A percentile compares a stretch with the other conserved stretches of the same genome.
These are phyloP conservation scores for Pristionchus entomophagus DNA, from an alignment of 2,888 invertebrate genomes.

Conservation along the genomic window DNA sequence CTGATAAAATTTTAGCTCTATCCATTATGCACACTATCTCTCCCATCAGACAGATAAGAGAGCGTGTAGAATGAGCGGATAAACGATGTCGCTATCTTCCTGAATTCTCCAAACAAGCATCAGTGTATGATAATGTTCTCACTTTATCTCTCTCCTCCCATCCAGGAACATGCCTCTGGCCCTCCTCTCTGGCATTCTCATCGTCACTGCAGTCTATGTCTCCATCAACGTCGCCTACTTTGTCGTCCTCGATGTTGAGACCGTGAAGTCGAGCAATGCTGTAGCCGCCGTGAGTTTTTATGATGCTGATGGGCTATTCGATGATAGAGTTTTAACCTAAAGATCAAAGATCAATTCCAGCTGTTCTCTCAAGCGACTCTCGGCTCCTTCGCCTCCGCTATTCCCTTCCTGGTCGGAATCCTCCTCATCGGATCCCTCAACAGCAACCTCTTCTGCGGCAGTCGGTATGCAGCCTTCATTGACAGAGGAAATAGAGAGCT, in stretches of 20 bases:
- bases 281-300: conserved; percentile 70
- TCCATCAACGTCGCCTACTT: conserved; percentile 74
- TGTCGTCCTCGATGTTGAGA: conserved; percentile 74
- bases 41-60: too few relatives aligned
- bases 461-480: conserved; percentile 56
- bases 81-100: too few relatives aligned
- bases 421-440: conserved; percentile 74
- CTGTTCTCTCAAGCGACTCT: conserved; percentile 73
- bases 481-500: too few relatives aligned
- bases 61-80: too few relatives aligned
- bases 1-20: too few relatives aligned
- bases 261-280: conserved; percentile 73
- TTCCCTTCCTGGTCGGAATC: conserved; percentile 74
- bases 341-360: conserved; percentile 53
- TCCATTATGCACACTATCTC: too few relatives aligned
- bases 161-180: conserved; percentile 73
- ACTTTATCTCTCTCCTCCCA: too few relatives aligned
- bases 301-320: neutral
- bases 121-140: too few relatives aligned
- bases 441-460: conserved; percentile 74
- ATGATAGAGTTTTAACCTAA: neutral
- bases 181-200: conserved; percentile 67
- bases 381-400: conserved; percentile 70
- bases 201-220: conserved; percentile 70
- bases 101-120: too few relatives aligned